Evolutionary conservation across 2,113 vertebrate genomes (phyloP).

Genomic region (Neofelis nebulosa): DNA sequence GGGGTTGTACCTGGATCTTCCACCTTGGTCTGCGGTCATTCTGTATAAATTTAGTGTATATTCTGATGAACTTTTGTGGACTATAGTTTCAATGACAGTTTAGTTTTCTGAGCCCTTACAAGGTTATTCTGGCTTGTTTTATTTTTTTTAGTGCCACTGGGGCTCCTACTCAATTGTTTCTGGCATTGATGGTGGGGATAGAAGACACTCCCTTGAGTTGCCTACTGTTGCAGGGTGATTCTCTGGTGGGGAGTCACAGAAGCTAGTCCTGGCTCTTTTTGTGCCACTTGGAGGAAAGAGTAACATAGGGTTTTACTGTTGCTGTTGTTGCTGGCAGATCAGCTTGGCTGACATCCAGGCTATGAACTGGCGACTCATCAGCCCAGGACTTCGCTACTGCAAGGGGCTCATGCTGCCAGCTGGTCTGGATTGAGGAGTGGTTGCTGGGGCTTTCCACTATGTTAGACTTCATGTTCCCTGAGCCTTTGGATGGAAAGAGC

Average conservation of each 20-base stretch:
- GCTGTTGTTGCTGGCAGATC: not conserved
- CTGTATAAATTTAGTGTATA: not conserved
- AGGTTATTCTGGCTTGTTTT: not conserved
- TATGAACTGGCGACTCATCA: not conserved
- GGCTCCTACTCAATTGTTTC: not conserved
- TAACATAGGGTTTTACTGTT: not conserved
- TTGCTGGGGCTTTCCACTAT: not conserved
- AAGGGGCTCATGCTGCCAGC: not conserved
- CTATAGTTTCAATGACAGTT: not conserved
- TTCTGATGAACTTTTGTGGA: not conserved
- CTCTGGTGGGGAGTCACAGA: not conserved
- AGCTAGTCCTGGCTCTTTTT: not conserved
- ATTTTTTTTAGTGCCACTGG: not conserved
- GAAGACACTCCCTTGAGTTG: not conserved
- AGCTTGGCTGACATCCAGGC: not conserved
- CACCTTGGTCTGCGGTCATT: not conserved
- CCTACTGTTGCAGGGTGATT: not conserved
- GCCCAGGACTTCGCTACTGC: not conserved
- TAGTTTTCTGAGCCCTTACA: not conserved
- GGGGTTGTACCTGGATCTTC: not conserved
- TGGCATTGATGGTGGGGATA: not conserved
- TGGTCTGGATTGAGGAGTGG: not conserved
- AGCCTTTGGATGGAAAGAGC: not conserved
- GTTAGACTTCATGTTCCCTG: not conserved
- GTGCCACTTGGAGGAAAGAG: not conserved